These are phyloP conservation scores for Sialis fuliginosa DNA, from an alignment of 2,888 invertebrate genomes.

Conservation along the genomic window DNA sequence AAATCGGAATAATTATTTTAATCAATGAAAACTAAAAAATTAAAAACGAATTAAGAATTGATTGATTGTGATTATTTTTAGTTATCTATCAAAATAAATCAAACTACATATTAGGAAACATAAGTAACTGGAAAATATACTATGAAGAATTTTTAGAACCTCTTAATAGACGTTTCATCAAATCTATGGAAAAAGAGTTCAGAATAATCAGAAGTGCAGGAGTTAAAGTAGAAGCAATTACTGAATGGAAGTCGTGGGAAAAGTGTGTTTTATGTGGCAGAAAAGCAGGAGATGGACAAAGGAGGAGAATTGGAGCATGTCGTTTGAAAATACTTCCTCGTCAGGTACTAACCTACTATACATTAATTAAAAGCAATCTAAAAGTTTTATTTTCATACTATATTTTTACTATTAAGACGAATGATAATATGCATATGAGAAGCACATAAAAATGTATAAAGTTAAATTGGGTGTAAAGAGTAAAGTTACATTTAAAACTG, in stretches of 20 bases:
- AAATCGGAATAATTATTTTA: not conserved
- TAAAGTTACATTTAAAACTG: no score
- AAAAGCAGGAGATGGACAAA: constrained; percentile 22
- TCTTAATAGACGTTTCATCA: constrained; percentile 26
- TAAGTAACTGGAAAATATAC: constrained; percentile 31
- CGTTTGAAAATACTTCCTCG: constrained; percentile 23
- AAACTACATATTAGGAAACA: constrained; percentile 19
- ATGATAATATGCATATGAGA: no score
- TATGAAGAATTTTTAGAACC: constrained; percentile 26
- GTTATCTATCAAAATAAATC: not conserved
- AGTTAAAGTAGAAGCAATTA: constrained; percentile 26
- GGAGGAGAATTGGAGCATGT: constrained; percentile 29
- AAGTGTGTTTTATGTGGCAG: constrained; percentile 30
- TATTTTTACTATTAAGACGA: no score
- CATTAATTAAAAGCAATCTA: no score
- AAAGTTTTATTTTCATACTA: no score
- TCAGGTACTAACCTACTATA: no score
- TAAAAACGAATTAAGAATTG: no score
- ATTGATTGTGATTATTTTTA: no score
- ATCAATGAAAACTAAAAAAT: not conserved
- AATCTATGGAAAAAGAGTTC: constrained; percentile 25
- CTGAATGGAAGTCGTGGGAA: constrained; percentile 34
- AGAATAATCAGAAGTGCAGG: constrained; percentile 24
- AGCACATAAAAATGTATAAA: no score
- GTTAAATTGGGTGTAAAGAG: no score